A percentile compares a stretch with the other conserved stretches of the same genome.
These are phyloP conservation scores for Phengaris arion DNA, from an alignment of 2,888 invertebrate genomes.

Conservation along the genomic window DNA sequence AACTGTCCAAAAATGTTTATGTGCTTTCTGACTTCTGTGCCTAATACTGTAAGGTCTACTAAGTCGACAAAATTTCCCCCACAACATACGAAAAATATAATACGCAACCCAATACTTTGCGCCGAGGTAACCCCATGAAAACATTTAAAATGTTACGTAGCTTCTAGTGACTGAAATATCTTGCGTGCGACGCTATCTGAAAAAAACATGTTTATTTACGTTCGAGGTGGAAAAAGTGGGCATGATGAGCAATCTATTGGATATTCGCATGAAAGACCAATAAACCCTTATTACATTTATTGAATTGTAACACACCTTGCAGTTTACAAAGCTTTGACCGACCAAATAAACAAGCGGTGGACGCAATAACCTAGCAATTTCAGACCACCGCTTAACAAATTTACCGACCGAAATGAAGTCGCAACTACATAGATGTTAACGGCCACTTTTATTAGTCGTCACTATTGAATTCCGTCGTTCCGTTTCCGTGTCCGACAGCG, in stretches of 20 bases:
- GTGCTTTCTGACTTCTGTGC: neutral
- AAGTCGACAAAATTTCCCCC: neutral
- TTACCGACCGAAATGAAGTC: constrained; percentile 74
- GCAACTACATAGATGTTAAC: constrained; percentile 65
- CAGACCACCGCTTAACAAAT: constrained; percentile 69
- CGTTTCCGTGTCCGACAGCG: constrained; percentile 50
- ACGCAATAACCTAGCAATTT: constrained; percentile 74
- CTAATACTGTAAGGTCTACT: neutral
- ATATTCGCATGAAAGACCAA: constrained; percentile 34
- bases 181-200: neutral
- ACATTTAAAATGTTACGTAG: constrained; percentile 6
- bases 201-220: constrained; percentile 12
- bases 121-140: constrained; percentile 3
- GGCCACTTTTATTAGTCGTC: constrained; percentile 67
- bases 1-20: neutral
- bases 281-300: constrained; percentile 54
- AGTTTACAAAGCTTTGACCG: constrained; percentile 69
- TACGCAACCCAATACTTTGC: constrained; percentile 2
- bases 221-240: neutral
- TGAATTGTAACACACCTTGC: constrained; percentile 60
- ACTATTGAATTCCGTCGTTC: constrained; percentile 65
- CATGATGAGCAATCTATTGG: neutral
- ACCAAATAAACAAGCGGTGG: constrained; percentile 63
- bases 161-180: constrained; percentile 14
- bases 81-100: constrained; percentile 14